Base-by-base conservation (phyloP, 2,797 vertebrate species). In the Chelon labrosus region DNA sequence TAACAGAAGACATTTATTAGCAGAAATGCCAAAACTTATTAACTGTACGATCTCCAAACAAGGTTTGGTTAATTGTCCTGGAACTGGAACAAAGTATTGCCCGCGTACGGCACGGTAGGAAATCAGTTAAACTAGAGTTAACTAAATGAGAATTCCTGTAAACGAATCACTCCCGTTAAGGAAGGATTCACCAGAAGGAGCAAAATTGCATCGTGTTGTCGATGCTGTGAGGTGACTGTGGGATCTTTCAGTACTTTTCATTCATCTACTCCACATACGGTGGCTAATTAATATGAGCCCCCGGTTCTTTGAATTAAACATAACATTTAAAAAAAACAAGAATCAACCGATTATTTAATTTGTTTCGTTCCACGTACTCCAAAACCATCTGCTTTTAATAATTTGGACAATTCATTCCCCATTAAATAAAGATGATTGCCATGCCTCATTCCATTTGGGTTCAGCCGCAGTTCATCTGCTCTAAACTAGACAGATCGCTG, bases 381-480 rank as follows among this genome's bases (percentile, higher is more conserved):
- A 5, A 75, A 17, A 80, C 67, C 12, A 65, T 76, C 27, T 54
- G 59, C 47, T 70, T 75, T 67, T 37, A 73, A 67, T 77, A 50
- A 67, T 78, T 74, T 47, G 11, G 56, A 63, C n/a, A 57, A 51
- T 52, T 2, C 35, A 39, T 56, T 70, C 38, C 57, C 77, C 7
- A 65, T 75, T 68, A 66, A 81, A 80, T 71, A 64, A 72, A 78
- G 59, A 72, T 65, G 65, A 83, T 71, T n/a, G 11, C 66, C n/a
- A 56, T 76, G 75, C 44, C 58, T 87, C 70, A 55, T 79, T 88
- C 50, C 55, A 41, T 64, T 70, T 58, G 67, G 69, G 82, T 89
- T 89, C 79, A 86, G 5, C 62, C 5, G 35, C 10, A 77, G 82
- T 85, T 88, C 81, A 85, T 62, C n/a, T 68, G 56, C 50, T 83